A percentile compares a stretch with the other conserved stretches of the same genome.
Conservation (phyloP, 2,797 vertebrate species). For the Enteromius mattozi region DNA sequence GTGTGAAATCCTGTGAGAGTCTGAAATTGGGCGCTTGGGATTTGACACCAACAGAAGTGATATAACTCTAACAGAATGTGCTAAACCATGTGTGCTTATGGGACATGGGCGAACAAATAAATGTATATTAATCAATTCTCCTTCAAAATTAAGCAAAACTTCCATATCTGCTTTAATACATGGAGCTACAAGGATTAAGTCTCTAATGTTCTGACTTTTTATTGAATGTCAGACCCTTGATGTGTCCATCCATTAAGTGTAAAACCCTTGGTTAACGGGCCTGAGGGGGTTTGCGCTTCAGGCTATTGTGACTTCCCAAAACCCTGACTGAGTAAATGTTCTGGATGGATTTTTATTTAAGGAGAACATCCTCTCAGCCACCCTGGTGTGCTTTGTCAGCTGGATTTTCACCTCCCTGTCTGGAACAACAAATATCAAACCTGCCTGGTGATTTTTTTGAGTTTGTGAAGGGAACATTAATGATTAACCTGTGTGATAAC, state of each 20-base stretch:
- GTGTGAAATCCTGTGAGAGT: conserved; percentile 18
- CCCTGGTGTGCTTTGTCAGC: conserved; percentile 26
- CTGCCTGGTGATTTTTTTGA: not conserved
- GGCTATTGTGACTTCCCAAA: conserved; percentile 8
- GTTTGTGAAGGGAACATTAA: conserved; percentile 35
- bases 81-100: conserved; percentile 41
- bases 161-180: not conserved
- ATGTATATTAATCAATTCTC: not conserved
- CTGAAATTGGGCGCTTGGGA: conserved; percentile 36
- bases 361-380: conserved; percentile 25
- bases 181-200: not conserved
- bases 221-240: conserved; percentile 10
- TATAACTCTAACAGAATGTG: conserved; percentile 32
- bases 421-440: conserved; percentile 37
- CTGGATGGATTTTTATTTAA: conserved; percentile 45
- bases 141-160: not conserved
- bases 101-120: conserved; percentile 16
- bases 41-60: conserved; percentile 32
- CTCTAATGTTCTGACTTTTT: not conserved
- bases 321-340: conserved; percentile 38
- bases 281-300: not conserved
- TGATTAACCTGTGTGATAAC: conserved; percentile 29
- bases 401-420: conserved; percentile 33
- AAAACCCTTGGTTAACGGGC: conserved; percentile 27
- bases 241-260: conserved; percentile 15